These are phyloP conservation scores for Nezara viridula DNA, from an alignment of 2,888 invertebrate species.

Conservation along the genomic window DNA sequence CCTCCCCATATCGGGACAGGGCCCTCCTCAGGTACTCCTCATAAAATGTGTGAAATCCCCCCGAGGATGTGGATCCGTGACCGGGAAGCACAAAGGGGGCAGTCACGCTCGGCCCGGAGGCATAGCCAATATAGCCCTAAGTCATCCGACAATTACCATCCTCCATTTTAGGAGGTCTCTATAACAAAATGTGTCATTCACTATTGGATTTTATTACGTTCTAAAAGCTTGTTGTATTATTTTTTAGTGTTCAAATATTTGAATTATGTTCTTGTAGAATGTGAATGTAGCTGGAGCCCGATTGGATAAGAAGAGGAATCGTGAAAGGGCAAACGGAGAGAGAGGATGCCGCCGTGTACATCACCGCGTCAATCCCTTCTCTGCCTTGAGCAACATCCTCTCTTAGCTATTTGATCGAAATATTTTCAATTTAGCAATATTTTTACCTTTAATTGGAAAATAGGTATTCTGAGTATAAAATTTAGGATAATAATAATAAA, in stretches of 20 bases:
- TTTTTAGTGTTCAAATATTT: neutral
- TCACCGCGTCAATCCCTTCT: neutral
- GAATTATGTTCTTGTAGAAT: neutral
- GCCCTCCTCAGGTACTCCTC: conserved; percentile 3
- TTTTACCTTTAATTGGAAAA: too few species aligned
- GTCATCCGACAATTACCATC: neutral
- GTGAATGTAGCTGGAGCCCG: neutral
- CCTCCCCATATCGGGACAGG: neutral
- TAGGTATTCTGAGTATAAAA: too few species aligned
- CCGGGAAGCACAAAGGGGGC: neutral
- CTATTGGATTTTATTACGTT: neutral
- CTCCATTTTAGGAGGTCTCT: neutral
- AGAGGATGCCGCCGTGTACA: neutral
- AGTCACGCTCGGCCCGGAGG: neutral
- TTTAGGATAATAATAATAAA: too few species aligned
- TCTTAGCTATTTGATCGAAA: neutral
- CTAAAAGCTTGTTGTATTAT: neutral
- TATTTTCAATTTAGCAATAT: neutral
- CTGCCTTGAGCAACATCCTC: neutral
- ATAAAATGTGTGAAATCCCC: conserved; percentile 21
- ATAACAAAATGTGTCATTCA: neutral
- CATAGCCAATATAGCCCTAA: neutral
- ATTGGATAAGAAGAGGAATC: neutral
- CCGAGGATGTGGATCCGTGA: neutral
- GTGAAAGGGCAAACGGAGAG: neutral